Evolutionary conservation across 2,797 vertebrate genomes (phyloP), one percentile per base, ranked within the genome.

Genomic region (Protosalanx chinensis): DNA sequence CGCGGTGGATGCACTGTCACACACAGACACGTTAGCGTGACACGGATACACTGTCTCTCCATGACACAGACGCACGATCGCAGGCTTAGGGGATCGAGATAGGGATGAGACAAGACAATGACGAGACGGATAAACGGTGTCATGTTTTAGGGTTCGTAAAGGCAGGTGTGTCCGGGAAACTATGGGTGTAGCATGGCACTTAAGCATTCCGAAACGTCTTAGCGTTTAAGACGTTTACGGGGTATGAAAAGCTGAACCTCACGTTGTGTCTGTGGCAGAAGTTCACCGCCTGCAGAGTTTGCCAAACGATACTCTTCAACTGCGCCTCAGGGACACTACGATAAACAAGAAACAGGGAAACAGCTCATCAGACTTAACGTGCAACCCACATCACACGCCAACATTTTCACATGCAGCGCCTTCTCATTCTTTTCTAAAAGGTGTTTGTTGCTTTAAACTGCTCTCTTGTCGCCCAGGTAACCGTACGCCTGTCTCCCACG

Each of bases 271-370:
- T 96, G 80, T 99, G 97, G 85, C 97, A 99, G 86, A 98, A 99
- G 90, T 95, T 96, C n/a, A 98, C 95, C 1, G 96, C 97, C 83
- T 99, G 96, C 41, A 99, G 91, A 0, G 94, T 99, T 82, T 99
- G 97, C 96, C 97, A 98, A 56, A 91, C 93, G 56, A 98, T 97
- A 77, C 94, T 98, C 81, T 95, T 99, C 87, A 97, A 92, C 13
- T 97, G 94, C 70, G 92, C 89, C 81, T 97, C 96, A 0, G 96
- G 95, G 4, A 96, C 91, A 75, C 97, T 98, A 82, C 72, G 72
- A 23, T 63, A 59, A 60, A 70, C 65, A 72, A 51, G 5, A 82
- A 51, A 85, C 68, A 80, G 63, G n/a, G 58, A 57, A 0, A 78
- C 8, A 29, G 23, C 51, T 60, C 29, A 6, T 29, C 6, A 16